Conservation (phyloP, 1,140 invertebrate genomes). For the Pogonus chalceus region DNA sequence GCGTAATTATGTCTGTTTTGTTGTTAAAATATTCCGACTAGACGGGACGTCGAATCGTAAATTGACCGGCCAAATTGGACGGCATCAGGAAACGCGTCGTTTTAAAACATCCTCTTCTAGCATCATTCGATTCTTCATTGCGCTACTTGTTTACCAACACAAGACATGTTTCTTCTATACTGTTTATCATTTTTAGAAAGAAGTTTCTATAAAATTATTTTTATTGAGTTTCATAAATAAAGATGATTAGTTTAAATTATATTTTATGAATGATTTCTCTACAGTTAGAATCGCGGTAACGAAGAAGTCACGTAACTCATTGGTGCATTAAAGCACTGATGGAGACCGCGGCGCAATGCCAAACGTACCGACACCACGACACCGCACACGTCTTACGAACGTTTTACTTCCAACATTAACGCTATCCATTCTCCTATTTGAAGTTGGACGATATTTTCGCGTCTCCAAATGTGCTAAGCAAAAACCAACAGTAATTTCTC, state of each 20-base stretch:
- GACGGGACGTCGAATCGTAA: background rate
- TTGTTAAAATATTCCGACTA: background rate
- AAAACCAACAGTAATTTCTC: no score
- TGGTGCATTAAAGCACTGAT: background rate
- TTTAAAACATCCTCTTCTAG: no score
- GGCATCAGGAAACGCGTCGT: background rate
- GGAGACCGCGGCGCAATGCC: background rate
- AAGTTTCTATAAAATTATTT: background rate
- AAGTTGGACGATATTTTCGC: no score
- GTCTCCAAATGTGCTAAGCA: no score
- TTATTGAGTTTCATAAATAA: background rate
- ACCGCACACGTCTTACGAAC: no score
- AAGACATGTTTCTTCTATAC: background rate
- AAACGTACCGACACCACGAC: background rate
- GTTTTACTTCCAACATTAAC: no score
- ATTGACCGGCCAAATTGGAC: background rate
- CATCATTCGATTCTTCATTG: no score
- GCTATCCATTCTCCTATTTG: no score
- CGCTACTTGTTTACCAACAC: no score
- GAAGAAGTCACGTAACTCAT: background rate
- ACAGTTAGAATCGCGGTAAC: no score
- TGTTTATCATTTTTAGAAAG: background rate
- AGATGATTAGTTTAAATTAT: background rate
- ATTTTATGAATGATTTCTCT: background rate
- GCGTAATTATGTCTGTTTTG: slow-evolving; percentile 1